These are phyloP conservation scores for Drosophila kambysellisi DNA, from an alignment of 2,888 invertebrate genomes.

Conservation along the genomic window DNA sequence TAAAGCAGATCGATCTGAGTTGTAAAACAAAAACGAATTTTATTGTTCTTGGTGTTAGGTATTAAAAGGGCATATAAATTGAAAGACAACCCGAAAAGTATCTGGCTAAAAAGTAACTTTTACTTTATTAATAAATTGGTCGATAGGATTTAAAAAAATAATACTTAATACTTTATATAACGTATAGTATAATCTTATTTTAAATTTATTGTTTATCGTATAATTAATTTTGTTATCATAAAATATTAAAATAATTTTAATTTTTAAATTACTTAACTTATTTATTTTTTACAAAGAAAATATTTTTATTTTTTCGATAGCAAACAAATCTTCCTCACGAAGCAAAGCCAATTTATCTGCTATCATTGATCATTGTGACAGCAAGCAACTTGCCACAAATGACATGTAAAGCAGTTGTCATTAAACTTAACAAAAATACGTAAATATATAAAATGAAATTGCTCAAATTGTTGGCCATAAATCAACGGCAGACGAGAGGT, in stretches of 20 bases:
- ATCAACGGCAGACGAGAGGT: constrained; percentile 52
- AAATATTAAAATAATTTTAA: neutral
- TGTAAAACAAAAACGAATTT: constrained; percentile 54
- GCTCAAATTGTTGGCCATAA: constrained; percentile 66
- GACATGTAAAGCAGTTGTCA: constrained; percentile 78
- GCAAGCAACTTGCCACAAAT: constrained; percentile 63
- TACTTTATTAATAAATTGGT: neutral
- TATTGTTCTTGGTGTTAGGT: constrained; percentile 56
- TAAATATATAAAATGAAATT: constrained; percentile 58
- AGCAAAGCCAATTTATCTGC: constrained; percentile 44
- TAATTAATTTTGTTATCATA: neutral
- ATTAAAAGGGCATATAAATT: constrained; percentile 35
- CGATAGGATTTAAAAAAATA: neutral
- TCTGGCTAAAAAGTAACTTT: neutral
- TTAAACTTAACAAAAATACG: constrained; percentile 51
- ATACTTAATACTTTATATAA: neutral
- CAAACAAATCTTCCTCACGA: constrained; percentile 22
- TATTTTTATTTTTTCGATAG: constrained; percentile 27
- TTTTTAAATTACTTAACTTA: neutral
- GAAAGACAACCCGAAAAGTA: constrained; percentile 8
- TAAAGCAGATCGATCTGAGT: constrained; percentile 49
- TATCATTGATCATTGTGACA: constrained; percentile 53
- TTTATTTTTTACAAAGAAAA: neutral
- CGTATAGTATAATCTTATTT: neutral
- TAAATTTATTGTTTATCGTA: neutral